phyloP scores from a whole-genome alignment of 2,113 vertebrate genomes.

The Tachysurus vachellii region DNA sequence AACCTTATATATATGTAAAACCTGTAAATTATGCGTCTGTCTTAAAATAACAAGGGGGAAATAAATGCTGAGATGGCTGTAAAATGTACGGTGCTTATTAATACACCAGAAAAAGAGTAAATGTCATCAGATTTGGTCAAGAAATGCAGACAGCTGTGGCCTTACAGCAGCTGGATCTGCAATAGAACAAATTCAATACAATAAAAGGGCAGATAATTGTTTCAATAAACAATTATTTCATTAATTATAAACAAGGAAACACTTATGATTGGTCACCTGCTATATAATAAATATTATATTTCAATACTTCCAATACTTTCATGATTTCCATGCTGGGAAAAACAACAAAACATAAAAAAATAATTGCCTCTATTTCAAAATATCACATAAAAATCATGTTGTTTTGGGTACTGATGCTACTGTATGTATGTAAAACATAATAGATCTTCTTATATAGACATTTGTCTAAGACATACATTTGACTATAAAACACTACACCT shows the following conservation, averaged over 20 bases:
- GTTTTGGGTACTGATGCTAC: not conserved
- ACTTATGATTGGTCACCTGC: not conserved
- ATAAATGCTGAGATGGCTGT: conserved; percentile 55
- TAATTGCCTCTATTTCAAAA: not conserved
- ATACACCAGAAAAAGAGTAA: conserved; percentile 67
- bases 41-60: conserved; percentile 48
- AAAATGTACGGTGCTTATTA: conserved; percentile 61
- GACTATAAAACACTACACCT: not conserved
- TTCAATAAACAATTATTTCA: not conserved
- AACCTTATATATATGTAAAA: conserved; percentile 12
- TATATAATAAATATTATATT: not conserved
- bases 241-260: not conserved
- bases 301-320: not conserved
- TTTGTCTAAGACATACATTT: not conserved
- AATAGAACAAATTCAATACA: conserved; percentile 28
- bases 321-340: not conserved
- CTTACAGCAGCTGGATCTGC: conserved; percentile 61
- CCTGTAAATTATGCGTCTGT: conserved; percentile 20
- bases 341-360: not conserved
- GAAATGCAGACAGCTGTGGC: conserved; percentile 65
- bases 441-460: not conserved
- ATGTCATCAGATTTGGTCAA: conserved; percentile 62
- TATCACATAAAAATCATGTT: not conserved
- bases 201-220: not conserved
- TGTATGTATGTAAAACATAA: not conserved